Evolutionary conservation across 2,888 invertebrate species (phyloP).

Genomic region (Idaea aversata): DNA sequence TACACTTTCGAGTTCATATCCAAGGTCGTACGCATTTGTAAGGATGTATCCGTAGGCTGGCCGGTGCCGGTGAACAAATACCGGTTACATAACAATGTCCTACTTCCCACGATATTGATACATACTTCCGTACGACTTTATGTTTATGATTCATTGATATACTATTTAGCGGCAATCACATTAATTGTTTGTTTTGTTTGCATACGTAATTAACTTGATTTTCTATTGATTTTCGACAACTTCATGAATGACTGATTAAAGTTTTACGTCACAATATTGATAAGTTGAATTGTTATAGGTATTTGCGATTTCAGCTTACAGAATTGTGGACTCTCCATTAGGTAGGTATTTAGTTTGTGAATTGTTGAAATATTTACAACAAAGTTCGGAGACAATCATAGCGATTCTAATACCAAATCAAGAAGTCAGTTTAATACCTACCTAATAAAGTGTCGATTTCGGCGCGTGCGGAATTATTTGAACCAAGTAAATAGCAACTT

Average conservation of each 20-base stretch:
- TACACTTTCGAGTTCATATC: conserved; percentile 78
- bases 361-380: background rate
- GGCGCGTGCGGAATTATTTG: background rate
- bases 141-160: conserved; percentile 53
- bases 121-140: conserved; percentile 51
- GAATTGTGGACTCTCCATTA: too few species aligned
- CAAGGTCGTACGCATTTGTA: conserved; percentile 80
- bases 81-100: conserved; percentile 76
- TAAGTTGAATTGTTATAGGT: background rate
- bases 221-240: background rate
- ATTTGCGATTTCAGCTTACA: too few species aligned
- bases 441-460: background rate
- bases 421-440: background rate
- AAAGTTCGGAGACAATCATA: background rate
- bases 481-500: background rate
- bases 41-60: conserved; percentile 77
- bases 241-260: background rate
- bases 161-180: conserved; percentile 18
- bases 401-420: background rate
- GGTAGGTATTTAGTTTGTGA: too few species aligned
- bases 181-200: background rate
- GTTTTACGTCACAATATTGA: background rate
- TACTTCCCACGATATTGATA: conserved; percentile 72
- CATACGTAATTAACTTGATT: background rate
- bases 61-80: conserved; percentile 68